Evolutionary conservation across 2,888 invertebrate genomes (phyloP).

Genomic region (Aelia acuminata): DNA sequence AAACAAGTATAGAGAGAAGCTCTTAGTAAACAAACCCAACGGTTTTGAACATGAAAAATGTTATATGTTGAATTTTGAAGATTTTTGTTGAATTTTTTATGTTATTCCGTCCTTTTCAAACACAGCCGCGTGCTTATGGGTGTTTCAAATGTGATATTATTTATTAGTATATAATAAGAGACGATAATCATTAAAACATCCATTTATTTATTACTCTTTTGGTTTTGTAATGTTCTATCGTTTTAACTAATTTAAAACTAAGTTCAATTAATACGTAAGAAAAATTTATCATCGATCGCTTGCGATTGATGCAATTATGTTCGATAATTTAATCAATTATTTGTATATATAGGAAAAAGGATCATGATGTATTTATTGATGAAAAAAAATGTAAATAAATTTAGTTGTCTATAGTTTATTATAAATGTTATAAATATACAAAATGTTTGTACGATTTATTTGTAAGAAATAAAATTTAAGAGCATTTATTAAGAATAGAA

Average conservation of each 20-base stretch:
- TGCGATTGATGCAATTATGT: not conserved
- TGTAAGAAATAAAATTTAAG: constrained; percentile 1
- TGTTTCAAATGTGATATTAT: constrained; percentile 33
- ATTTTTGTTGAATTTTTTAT: not conserved
- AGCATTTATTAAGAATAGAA: constrained; percentile 31
- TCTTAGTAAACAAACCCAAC: not conserved
- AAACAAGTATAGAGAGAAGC: not conserved
- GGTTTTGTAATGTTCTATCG: not conserved
- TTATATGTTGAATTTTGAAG: not conserved
- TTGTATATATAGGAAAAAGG: not conserved
- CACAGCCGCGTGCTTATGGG: not conserved
- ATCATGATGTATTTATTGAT: constrained; percentile 33
- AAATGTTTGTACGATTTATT: constrained; percentile 18
- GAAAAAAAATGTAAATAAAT: constrained; percentile 41
- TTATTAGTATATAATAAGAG: not conserved
- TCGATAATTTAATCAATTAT: constrained; percentile 3
- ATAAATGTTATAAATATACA: constrained; percentile 31
- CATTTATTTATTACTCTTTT: not conserved
- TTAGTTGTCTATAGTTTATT: constrained; percentile 32
- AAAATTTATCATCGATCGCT: not conserved
- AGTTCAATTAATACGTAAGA: not conserved
- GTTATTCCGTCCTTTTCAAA: constrained; percentile 32
- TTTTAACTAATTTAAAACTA: not conserved
- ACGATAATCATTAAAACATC: constrained; percentile 29
- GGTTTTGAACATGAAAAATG: not conserved